Evolutionary conservation across 2,113 vertebrate species (phyloP).

Genomic region (Rhabdornis inornatus): DNA sequence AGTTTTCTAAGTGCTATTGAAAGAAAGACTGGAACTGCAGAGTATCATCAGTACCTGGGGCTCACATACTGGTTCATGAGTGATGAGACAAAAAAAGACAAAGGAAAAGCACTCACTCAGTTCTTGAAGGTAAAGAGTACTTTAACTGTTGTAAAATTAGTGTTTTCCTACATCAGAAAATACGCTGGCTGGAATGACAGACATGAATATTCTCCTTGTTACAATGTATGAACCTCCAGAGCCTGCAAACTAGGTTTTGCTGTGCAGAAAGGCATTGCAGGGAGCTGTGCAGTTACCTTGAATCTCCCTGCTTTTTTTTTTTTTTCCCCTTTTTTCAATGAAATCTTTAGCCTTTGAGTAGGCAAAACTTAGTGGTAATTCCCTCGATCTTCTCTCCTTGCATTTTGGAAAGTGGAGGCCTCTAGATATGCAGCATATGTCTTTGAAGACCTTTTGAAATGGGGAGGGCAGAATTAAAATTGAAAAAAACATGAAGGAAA

Average conservation of each 20-base stretch:
- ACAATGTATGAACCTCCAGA: neutral
- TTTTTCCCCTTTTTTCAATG: neutral
- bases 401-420: neutral
- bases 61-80: conserved; percentile 90
- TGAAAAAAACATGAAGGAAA: neutral
- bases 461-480: neutral
- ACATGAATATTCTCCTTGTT: neutral
- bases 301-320: neutral
- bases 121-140: conserved; percentile 84
- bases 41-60: conserved; percentile 86
- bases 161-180: neutral
- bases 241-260: neutral
- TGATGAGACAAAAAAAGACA: conserved; percentile 86
- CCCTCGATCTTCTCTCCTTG: neutral
- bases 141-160: neutral
- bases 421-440: neutral
- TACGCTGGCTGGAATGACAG: neutral
- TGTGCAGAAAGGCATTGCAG: neutral
- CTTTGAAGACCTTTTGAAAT: neutral
- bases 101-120: conserved; percentile 85
- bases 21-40: conserved; percentile 77
- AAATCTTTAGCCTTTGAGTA: neutral
- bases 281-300: neutral
- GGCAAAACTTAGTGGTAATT: neutral
- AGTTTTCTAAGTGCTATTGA: conserved; percentile 85